Percentiles rank a stretch among this genome's conserved stretches.
Evolutionary conservation across 2,797 vertebrate genomes (phyloP).

Genomic region (Argya squamiceps): DNA sequence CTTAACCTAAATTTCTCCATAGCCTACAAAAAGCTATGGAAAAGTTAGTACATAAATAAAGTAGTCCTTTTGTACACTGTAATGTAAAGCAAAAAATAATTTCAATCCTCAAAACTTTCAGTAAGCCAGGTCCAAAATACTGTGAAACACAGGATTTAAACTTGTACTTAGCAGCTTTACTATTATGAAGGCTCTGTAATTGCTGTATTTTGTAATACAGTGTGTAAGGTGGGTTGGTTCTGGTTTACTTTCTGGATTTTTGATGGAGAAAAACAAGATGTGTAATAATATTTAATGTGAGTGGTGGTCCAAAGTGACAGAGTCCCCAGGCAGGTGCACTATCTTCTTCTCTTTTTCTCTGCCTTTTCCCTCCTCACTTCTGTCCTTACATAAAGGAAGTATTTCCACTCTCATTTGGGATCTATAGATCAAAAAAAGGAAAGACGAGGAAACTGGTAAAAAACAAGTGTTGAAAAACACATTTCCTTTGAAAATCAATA

Average conservation of each 20-base stretch:
- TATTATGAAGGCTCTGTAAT: neutral
- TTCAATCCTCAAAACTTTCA: neutral
- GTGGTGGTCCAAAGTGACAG: neutral
- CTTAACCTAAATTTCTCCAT: neutral
- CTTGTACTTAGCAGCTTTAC: neutral
- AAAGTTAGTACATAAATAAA: neutral
- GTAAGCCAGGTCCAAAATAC: neutral
- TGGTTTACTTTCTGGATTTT: neutral
- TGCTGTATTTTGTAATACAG: neutral
- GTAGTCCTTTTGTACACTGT: neutral
- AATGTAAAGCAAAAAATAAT: neutral
- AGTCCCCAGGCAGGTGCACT: neutral
- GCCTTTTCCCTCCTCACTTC: neutral
- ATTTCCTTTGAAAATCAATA: neutral
- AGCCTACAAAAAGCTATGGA: neutral
- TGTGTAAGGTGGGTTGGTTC: neutral
- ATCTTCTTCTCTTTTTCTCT: neutral
- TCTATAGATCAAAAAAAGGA: neutral
- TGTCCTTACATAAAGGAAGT: neutral
- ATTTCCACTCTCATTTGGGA: neutral
- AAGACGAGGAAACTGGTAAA: neutral
- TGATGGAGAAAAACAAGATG: neutral
- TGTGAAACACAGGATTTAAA: neutral
- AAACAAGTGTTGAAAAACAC: fast-evolving
- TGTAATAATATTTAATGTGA: neutral